Percentiles rank a stretch among this genome's conserved stretches.
These are phyloP conservation scores for Myripristis jacobus DNA, from an alignment of 2,797 vertebrate species.

Conservation along the genomic window DNA sequence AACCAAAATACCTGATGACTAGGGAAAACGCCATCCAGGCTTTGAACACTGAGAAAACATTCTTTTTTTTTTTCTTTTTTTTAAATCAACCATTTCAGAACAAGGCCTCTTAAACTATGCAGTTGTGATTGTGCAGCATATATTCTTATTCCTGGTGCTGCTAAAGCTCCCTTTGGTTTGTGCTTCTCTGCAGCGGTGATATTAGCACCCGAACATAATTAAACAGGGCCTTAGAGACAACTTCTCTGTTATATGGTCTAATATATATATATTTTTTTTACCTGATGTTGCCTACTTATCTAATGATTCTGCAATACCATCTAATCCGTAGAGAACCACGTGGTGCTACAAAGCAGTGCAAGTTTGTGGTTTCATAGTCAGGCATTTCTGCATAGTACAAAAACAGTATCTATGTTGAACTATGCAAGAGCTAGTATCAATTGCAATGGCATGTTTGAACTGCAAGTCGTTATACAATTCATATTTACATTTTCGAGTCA, in stretches of 20 bases:
- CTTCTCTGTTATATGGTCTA: constrained; percentile 56
- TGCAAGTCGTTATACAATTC: constrained; percentile 53
- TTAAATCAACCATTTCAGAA: constrained; percentile 71
- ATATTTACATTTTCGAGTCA: constrained; percentile 69
- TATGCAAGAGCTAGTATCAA: constrained; percentile 68
- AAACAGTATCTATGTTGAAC: constrained; percentile 65
- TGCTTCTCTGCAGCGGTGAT: constrained; percentile 85
- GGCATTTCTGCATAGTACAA: constrained; percentile 78
- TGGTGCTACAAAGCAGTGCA: constrained; percentile 79
- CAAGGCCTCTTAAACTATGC: constrained; percentile 84
- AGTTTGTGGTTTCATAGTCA: constrained; percentile 72
- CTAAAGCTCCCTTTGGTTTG: constrained; percentile 86
- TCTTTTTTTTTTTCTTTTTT: constrained; percentile 55
- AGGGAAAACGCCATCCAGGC: constrained; percentile 74
- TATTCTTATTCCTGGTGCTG: constrained; percentile 77
- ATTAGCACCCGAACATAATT: constrained; percentile 82
- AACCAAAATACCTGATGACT: constrained; percentile 65
- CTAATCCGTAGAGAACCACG: constrained; percentile 68
- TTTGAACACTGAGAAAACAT: constrained; percentile 84
- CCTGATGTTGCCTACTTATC: constrained; percentile 73
- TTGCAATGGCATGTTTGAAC: constrained; percentile 55
- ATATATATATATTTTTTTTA: constrained; percentile 63
- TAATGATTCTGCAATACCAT: constrained; percentile 59
- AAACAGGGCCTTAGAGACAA: constrained; percentile 71
- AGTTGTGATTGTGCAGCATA: constrained; percentile 85